Conservation (phyloP, 37 sponge, comb jelly and placozoan species). For the Geodia barretti region DNA sequence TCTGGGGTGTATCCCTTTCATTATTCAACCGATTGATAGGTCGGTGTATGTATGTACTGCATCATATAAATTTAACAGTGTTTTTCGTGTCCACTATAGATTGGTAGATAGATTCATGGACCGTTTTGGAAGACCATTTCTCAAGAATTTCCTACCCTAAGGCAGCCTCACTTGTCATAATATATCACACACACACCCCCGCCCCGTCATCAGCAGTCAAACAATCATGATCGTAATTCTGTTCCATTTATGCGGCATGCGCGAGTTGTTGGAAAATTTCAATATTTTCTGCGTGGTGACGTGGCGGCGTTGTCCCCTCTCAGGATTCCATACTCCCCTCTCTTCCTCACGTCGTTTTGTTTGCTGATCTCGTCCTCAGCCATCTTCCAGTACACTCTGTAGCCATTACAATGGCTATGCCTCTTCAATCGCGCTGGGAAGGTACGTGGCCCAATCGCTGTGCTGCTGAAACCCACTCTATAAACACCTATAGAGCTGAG, state of each 20-base stretch:
- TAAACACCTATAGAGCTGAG: slow-evolving; percentile 65
- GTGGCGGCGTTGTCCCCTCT: neutral
- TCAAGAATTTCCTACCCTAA: neutral
- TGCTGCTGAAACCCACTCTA: neutral
- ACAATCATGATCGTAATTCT: neutral
- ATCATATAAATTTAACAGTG: neutral
- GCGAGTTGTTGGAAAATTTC: neutral
- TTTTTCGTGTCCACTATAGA: slow-evolving; percentile 1
- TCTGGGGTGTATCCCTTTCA: slow-evolving; percentile 51
- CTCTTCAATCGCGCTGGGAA: slow-evolving; percentile 41
- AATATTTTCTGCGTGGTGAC: neutral
- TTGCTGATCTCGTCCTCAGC: no score
- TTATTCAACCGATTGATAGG: slow-evolving; percentile 70
- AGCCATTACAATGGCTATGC: neutral
- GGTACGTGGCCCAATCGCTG: slow-evolving; percentile 1
- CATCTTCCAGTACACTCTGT: no score
- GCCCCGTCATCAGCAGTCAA: neutral
- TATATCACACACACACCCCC: neutral
- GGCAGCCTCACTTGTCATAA: neutral
- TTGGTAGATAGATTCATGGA: slow-evolving; percentile 12
- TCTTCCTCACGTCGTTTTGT: neutral
- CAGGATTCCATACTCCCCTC: neutral
- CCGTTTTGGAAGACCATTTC: neutral
- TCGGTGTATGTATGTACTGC: neutral
- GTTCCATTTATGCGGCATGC: neutral